phyloP scores from a whole-genome alignment of 2,797 vertebrate genomes.

The Neoniphon sammara region DNA sequence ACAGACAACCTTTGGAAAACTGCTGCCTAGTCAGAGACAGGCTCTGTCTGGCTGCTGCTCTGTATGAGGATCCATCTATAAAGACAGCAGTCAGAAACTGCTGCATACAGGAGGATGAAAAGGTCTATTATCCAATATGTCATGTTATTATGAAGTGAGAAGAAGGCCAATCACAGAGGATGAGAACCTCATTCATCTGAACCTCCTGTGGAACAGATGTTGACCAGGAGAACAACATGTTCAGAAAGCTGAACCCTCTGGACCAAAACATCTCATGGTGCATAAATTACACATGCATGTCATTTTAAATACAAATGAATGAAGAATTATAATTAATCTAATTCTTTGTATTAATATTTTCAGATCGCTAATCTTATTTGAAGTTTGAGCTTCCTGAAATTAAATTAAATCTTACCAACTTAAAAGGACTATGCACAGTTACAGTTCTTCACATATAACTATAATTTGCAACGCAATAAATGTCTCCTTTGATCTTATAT shows the following conservation, averaged over 20 bases:
- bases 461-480: slow-evolving; percentile 15
- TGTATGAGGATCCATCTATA: slow-evolving; percentile 5
- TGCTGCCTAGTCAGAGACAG: slow-evolving; percentile 17
- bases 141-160: slow-evolving; percentile 13
- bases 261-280: not conserved
- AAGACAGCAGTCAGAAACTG: slow-evolving; percentile 4
- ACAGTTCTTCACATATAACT: not conserved
- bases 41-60: slow-evolving; percentile 13
- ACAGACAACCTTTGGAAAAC: slow-evolving; percentile 27
- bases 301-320: not conserved
- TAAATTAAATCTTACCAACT: slow-evolving; percentile 1
- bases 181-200: not conserved
- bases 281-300: not conserved
- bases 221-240: not conserved
- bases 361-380: not conserved
- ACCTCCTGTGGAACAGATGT: not conserved
- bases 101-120: slow-evolving; percentile 15
- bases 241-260: not conserved
- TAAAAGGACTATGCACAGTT: not conserved
- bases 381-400: not conserved
- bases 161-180: slow-evolving; percentile 6
- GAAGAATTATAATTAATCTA: not conserved
- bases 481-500: slow-evolving; percentile 41
- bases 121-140: not conserved
- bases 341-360: no score